A percentile compares a stretch with the other conserved stretches of the same genome.
Conservation (phyloP, 1,140 invertebrate genomes). For the Brachystomella parvula region DNA sequence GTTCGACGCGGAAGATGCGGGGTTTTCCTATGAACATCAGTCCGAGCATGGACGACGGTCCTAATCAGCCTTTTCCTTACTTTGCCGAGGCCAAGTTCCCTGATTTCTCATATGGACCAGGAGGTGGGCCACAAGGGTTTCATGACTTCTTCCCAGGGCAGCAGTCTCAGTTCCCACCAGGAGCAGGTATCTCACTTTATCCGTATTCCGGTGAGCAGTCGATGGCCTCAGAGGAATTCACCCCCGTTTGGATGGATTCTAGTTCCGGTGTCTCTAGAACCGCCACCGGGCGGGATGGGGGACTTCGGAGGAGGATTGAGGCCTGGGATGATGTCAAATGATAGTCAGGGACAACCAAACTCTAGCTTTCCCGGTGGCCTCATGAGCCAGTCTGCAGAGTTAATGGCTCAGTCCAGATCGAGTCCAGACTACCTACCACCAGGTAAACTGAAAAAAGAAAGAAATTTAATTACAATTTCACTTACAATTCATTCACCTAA, state of each 20-base stretch:
- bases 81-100: constrained; percentile 75
- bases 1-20: constrained; percentile 77
- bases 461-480: no score
- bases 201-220: not conserved
- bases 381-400: constrained; percentile 39
- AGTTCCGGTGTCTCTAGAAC: constrained; percentile 31
- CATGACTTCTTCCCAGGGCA: constrained; percentile 79
- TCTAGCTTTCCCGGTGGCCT: constrained; percentile 37
- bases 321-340: constrained; percentile 22
- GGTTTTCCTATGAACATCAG: constrained; percentile 83
- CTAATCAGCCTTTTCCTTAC: constrained; percentile 76
- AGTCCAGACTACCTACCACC: constrained; percentile 42
- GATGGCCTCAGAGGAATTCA: not conserved
- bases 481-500: not conserved
- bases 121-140: constrained; percentile 50
- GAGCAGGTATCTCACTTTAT: constrained; percentile 25
- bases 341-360: constrained; percentile 31
- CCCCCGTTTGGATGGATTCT: constrained; percentile 14
- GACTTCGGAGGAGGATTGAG: constrained; percentile 33
- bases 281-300: constrained; percentile 29
- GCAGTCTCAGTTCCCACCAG: constrained; percentile 51
- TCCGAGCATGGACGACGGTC: constrained; percentile 64
- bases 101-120: constrained; percentile 69
- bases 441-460: no score
- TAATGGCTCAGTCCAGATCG: constrained; percentile 37